phyloP scores from a whole-genome alignment of 2,888 invertebrate species.

The Xestoiulus laeticollis region DNA sequence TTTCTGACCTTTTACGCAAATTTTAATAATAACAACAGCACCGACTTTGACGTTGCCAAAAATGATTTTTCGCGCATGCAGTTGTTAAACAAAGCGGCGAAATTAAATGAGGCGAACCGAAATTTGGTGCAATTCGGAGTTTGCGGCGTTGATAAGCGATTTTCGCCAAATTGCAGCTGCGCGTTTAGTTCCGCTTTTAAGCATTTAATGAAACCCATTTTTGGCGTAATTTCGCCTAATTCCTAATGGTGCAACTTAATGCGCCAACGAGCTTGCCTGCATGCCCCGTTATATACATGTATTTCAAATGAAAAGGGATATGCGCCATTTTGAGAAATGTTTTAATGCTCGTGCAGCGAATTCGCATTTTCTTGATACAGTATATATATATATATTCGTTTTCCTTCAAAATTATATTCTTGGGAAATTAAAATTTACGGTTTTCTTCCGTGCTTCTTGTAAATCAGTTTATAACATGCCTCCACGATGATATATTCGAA shows the following conservation, averaged over 20 bases:
- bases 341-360: neutral
- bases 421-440: too few species aligned
- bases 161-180: neutral
- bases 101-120: slow-evolving; percentile 24
- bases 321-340: neutral
- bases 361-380: too few species aligned
- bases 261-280: neutral
- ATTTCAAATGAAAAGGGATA: neutral
- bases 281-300: neutral
- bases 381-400: too few species aligned
- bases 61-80: neutral
- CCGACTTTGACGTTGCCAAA: neutral
- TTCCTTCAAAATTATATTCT: too few species aligned
- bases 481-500: too few species aligned
- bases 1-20: neutral
- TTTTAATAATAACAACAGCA: neutral
- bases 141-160: too few species aligned
- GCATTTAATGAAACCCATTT: slow-evolving; percentile 26
- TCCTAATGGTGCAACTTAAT: neutral
- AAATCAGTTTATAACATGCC: too few species aligned
- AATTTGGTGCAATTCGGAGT: neutral
- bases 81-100: neutral
- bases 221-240: slow-evolving; percentile 26
- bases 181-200: slow-evolving; percentile 3
- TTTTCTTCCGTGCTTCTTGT: too few species aligned